Percentiles rank a stretch among this genome's conserved stretches.
Evolutionary conservation across 2,888 invertebrate genomes (phyloP).

Genomic region (Microplitis deprimator): DNA sequence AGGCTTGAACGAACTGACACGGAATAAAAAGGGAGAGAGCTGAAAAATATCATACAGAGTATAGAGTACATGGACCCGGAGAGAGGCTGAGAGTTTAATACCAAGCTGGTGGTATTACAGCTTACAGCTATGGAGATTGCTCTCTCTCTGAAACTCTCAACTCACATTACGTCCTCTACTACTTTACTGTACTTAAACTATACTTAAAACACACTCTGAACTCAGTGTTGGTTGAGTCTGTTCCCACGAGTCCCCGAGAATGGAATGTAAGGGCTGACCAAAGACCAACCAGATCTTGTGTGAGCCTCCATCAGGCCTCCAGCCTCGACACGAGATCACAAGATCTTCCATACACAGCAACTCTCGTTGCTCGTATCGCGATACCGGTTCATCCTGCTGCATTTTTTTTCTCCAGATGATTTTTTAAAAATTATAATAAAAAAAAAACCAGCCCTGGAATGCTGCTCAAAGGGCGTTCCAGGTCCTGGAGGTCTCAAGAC

Average conservation of each 20-base stretch:
- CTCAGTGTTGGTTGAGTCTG: neutral
- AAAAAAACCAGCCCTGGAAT: slow-evolving; percentile 52
- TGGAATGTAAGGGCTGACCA: slow-evolving; percentile 63
- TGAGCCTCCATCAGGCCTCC: no score
- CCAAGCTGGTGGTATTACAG: neutral
- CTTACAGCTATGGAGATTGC: neutral
- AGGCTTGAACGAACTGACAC: neutral
- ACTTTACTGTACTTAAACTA: no score
- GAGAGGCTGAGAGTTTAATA: neutral
- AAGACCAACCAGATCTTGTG: slow-evolving; percentile 38
- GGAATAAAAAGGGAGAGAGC: neutral
- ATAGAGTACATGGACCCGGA: slow-evolving; percentile 24
- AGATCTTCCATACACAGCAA: neutral
- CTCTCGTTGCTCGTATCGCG: slow-evolving; percentile 45
- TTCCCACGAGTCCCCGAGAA: slow-evolving; percentile 49
- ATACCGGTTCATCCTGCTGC: slow-evolving; percentile 56
- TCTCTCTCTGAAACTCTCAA: neutral
- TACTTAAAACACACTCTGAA: no score
- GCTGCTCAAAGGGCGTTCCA: slow-evolving; percentile 29
- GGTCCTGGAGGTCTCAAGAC: neutral
- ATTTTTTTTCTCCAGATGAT: slow-evolving; percentile 46
- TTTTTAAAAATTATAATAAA: slow-evolving; percentile 25
- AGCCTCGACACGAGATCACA: no score
- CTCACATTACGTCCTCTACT: neutral
- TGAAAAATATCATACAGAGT: slow-evolving; percentile 18